Evolutionary conservation across 2,888 invertebrate genomes (phyloP).

Genomic region (Plusia festucae): DNA sequence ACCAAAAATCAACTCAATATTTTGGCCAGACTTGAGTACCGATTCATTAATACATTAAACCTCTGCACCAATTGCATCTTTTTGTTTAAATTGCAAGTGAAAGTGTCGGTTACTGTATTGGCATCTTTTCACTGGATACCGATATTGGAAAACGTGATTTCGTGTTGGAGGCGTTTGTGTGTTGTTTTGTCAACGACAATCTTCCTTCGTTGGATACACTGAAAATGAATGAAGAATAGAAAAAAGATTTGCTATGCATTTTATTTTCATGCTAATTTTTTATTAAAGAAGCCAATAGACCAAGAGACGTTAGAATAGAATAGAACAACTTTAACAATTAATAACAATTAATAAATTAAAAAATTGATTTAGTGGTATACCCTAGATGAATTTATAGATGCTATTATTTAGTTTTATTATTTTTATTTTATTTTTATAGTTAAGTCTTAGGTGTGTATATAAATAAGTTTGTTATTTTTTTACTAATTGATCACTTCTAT

Average conservation of each 20-base stretch:
- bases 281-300: no score
- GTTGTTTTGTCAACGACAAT: neutral
- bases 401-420: no score
- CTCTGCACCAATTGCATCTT: neutral
- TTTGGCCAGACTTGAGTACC: neutral
- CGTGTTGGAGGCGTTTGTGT: conserved; percentile 11
- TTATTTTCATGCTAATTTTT: neutral
- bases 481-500: no score
- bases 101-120: conserved; percentile 10
- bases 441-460: no score
- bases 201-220: neutral
- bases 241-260: neutral
- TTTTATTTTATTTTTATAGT: no score
- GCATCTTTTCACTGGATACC: conserved; percentile 34
- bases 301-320: no score
- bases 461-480: no score
- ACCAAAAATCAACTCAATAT: neutral
- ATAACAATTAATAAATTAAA: no score
- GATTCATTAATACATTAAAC: neutral
- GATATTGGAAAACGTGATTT: conserved; percentile 47
- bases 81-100: conserved; percentile 31
- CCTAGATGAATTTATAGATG: no score
- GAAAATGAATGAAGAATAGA: neutral
- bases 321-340: no score
- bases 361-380: no score